A percentile compares a stretch with the other conserved stretches of the same genome.
Evolutionary conservation across 2,888 invertebrate species (phyloP).

Genomic region (Buathra laborator): DNA sequence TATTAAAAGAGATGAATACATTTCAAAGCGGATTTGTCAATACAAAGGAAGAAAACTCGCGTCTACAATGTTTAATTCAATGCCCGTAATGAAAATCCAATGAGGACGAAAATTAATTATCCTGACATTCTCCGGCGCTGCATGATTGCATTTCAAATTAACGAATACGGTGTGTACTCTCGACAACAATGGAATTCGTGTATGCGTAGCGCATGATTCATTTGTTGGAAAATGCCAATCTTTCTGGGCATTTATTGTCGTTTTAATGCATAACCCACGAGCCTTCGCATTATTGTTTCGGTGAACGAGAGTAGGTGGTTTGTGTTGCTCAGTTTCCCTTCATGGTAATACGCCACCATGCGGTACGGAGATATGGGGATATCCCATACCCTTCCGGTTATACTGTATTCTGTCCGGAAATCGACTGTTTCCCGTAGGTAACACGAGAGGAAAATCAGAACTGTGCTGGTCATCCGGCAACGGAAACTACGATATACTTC

Average conservation of each 20-base stretch:
- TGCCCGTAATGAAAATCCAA: constrained; percentile 44
- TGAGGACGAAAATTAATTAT: constrained; percentile 30
- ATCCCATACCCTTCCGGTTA: constrained; percentile 35
- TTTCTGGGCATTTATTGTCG: neutral
- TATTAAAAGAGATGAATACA: constrained; percentile 11
- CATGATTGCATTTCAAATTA: constrained; percentile 1
- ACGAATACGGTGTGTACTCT: neutral
- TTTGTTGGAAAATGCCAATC: neutral
- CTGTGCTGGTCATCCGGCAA: neutral
- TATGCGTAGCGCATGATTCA: neutral
- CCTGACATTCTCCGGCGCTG: neutral
- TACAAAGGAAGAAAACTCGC: neutral
- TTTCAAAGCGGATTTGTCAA: neutral
- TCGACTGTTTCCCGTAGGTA: constrained; percentile 53
- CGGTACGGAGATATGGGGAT: too few species aligned
- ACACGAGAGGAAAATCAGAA: constrained; percentile 22
- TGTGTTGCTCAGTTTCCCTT: neutral
- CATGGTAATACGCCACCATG: neutral
- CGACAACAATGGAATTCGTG: neutral
- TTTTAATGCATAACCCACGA: neutral
- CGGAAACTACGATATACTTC: constrained; percentile 12
- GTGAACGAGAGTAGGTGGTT: neutral
- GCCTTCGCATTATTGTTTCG: neutral
- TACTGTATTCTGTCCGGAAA: constrained; percentile 56
- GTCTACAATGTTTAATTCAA: constrained; percentile 15